A percentile compares a stretch with the other conserved stretches of the same genome.
These are phyloP conservation scores for Florisuga fusca DNA, from an alignment of 2,797 vertebrate species.

Conservation along the genomic window DNA sequence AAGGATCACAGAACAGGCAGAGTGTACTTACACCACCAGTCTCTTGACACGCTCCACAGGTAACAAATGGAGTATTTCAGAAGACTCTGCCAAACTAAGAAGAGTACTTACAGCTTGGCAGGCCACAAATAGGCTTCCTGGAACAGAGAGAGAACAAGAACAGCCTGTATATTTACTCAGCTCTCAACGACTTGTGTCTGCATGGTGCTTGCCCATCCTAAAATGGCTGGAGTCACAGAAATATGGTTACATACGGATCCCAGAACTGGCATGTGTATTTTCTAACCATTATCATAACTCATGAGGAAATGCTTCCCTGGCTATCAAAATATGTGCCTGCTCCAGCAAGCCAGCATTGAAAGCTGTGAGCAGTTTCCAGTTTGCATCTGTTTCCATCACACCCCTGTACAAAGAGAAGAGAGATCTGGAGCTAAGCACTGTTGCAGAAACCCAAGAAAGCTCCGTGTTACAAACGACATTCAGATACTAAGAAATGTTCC, in stretches of 20 bases:
- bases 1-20: background rate
- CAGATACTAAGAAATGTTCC: background rate
- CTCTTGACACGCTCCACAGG: conserved; percentile 85
- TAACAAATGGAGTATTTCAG: conserved; percentile 84
- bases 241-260: background rate
- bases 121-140: conserved; percentile 90
- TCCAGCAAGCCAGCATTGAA: background rate
- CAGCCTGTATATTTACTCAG: conserved; percentile 38
- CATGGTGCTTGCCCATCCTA: background rate
- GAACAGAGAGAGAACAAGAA: conserved; percentile 57
- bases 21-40: conserved; percentile 84
- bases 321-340: background rate
- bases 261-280: background rate
- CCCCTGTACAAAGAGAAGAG: background rate
- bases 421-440: background rate
- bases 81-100: conserved; percentile 89
- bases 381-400: background rate
- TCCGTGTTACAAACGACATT: background rate
- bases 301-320: background rate
- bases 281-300: background rate
- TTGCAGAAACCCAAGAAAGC: background rate
- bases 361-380: background rate
- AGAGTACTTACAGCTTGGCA: conserved; percentile 92
- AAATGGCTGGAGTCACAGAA: background rate
- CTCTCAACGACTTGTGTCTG: background rate